Conservation (phyloP, 2,888 invertebrate genomes). For the Phyllotreta cruciferae region DNA sequence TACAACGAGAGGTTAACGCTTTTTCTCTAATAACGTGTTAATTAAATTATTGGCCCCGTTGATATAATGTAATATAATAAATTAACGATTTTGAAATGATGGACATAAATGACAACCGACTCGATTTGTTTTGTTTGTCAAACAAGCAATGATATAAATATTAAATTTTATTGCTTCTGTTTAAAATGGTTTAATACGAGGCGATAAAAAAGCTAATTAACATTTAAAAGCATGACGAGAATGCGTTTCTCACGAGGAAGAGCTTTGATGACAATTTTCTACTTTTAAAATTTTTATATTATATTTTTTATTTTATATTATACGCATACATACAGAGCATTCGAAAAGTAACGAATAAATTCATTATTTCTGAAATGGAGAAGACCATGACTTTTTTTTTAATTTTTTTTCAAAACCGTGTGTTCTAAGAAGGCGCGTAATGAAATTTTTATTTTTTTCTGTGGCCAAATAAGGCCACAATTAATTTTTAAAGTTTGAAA, state of each 20-base stretch:
- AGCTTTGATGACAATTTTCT: slow-evolving; percentile 1
- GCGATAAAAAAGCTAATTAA: slow-evolving; percentile 17
- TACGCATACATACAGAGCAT: too few relatives aligned
- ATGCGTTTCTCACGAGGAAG: slow-evolving; percentile 14
- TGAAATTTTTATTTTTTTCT: too few relatives aligned
- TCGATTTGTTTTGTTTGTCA: background rate
- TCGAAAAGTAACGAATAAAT: too few relatives aligned
- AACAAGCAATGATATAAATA: slow-evolving; percentile 4
- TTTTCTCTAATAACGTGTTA: background rate
- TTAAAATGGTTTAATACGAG: slow-evolving; percentile 6
- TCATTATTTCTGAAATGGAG: too few relatives aligned
- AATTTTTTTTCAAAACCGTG: too few relatives aligned
- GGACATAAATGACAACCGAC: too few relatives aligned
- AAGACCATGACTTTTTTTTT: too few relatives aligned
- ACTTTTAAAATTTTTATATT: slow-evolving; percentile 15
- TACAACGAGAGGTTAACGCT: slow-evolving; percentile 3
- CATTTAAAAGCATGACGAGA: slow-evolving; percentile 9
- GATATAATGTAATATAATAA: background rate
- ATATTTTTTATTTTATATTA: too few relatives aligned
- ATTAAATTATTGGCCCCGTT: background rate
- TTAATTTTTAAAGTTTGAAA: too few relatives aligned
- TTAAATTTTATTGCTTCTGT: slow-evolving; percentile 3
- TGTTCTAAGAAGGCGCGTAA: too few relatives aligned
- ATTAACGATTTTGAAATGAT: too few relatives aligned
- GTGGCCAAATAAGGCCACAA: too few relatives aligned